Base-by-base conservation (phyloP, 2,888 invertebrate genomes). In the Temnothorax unifasciatus region DNA sequence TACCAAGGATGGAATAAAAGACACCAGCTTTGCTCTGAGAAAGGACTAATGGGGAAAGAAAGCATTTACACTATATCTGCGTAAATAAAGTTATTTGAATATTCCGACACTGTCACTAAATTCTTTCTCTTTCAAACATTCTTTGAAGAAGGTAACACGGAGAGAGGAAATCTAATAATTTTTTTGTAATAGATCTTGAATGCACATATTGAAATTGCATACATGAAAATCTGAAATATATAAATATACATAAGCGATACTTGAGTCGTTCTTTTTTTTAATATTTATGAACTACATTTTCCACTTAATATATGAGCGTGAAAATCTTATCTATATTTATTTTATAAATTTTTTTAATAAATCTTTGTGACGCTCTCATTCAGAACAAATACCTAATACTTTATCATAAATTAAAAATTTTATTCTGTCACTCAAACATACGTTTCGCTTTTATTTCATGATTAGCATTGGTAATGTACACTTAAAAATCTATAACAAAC, bases 1-100 rank as follows among this genome's bases (percentile, higher is more conserved):
- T 89, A 99, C 98, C 25, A 98, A 98, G 90, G 97, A 97, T 95
- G 99, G 99, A 0, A 96, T 98, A 84, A 96, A 97, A 93, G 97
- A 96, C 94, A 97, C 96, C 90, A 94, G 91, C 8, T 98, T 98
- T 95, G 96, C 96, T 85, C 96, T 99, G 85, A 96, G 99, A 93
- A 97, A 97, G 95, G 99, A 99, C 97, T 99, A 97, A 96, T 92
- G 54, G 15, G 15, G 25, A 18, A 68, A 9, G 50, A 77, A 71
- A 44, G 1, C 81, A 71, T 83, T 84, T 87, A 71, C 88, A 87
- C 25, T 73, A 25, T 75, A 73, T 77, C 76, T 83, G n/a, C 76
- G 85, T 29, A 50, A 90, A 89, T 91, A 88, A 90, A 90, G 25
- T 83, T 77, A 82, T 79, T 84, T 29, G 44, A 77, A 1, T 77